A percentile compares a stretch with the other conserved stretches of the same genome.
Conservation (phyloP, 64 coral and sea anemone genomes). For the Dendrophyllia cribrosa region DNA sequence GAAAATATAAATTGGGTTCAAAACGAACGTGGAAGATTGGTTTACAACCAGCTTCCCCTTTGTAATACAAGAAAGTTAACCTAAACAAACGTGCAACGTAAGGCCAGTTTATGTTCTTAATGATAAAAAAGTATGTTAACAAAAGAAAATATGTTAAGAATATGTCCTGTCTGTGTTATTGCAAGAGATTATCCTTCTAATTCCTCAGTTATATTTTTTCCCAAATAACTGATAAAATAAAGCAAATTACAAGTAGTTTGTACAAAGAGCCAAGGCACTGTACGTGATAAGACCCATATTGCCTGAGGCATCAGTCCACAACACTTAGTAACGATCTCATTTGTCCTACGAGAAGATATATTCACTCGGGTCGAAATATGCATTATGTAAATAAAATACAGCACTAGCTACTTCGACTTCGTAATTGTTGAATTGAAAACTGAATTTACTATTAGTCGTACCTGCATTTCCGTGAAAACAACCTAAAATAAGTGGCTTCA, state of each 20-base stretch:
- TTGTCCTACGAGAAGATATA: neutral
- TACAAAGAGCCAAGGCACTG: neutral
- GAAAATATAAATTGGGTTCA: neutral
- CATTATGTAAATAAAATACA: conserved; percentile 41
- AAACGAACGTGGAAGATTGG: neutral
- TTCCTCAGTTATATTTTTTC: conserved; percentile 13
- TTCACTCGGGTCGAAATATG: neutral
- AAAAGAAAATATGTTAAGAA: conserved; percentile 18
- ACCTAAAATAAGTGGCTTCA: conserved; percentile 31
- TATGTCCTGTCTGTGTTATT: conserved; percentile 15
- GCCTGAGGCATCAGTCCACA: neutral
- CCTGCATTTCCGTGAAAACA: conserved; percentile 48
- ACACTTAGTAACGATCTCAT: neutral
- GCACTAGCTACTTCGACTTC: neutral
- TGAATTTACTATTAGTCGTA: neutral
- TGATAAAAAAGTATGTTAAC: conserved; percentile 14
- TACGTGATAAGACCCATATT: conserved; percentile 13
- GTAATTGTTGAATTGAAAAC: neutral
- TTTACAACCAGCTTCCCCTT: neutral
- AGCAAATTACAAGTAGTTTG: neutral
- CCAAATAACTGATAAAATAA: neutral
- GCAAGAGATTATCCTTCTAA: conserved; percentile 31
- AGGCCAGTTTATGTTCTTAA: conserved; percentile 10
- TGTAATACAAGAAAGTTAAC: neutral
- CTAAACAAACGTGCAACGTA: conserved; percentile 30